These are phyloP conservation scores for Thripadectes ignobilis DNA, from an alignment of 2,797 vertebrate species.

Conservation along the genomic window DNA sequence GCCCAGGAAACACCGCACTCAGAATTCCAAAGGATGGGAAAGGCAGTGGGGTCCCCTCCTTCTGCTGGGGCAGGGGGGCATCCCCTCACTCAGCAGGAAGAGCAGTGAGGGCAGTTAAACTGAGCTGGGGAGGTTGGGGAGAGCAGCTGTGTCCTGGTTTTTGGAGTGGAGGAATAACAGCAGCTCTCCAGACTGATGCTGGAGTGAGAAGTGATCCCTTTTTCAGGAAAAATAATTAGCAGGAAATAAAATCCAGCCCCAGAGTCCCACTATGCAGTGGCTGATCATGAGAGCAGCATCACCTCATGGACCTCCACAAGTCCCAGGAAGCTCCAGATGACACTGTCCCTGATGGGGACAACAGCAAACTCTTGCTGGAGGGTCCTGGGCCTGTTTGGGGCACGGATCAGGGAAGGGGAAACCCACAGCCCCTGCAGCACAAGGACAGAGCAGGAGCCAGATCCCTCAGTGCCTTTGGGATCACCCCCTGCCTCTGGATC, in stretches of 20 bases:
- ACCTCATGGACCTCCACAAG: accelerated
- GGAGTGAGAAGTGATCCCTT: accelerated
- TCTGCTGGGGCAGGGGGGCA: accelerated
- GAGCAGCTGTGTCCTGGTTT: not conserved
- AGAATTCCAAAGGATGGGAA: not conserved
- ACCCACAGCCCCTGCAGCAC: not conserved
- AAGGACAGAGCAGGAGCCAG: not conserved
- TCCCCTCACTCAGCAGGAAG: accelerated
- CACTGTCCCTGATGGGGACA: accelerated
- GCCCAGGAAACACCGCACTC: accelerated
- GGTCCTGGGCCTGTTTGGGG: accelerated
- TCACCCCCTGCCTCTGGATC: not conserved
- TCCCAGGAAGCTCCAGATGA: not conserved
- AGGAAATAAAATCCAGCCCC: accelerated
- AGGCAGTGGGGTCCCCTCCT: not conserved
- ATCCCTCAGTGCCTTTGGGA: accelerated
- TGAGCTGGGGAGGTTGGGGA: accelerated
- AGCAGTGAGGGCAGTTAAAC: accelerated
- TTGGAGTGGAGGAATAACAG: accelerated
- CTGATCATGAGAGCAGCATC: not conserved
- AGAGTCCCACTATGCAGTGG: accelerated
- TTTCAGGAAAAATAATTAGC: not conserved
- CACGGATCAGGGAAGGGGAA: not conserved
- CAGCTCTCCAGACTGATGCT: not conserved
- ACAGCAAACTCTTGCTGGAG: not conserved